Conservation (phyloP, 2,888 invertebrate species). For the Pheosia tremula region DNA sequence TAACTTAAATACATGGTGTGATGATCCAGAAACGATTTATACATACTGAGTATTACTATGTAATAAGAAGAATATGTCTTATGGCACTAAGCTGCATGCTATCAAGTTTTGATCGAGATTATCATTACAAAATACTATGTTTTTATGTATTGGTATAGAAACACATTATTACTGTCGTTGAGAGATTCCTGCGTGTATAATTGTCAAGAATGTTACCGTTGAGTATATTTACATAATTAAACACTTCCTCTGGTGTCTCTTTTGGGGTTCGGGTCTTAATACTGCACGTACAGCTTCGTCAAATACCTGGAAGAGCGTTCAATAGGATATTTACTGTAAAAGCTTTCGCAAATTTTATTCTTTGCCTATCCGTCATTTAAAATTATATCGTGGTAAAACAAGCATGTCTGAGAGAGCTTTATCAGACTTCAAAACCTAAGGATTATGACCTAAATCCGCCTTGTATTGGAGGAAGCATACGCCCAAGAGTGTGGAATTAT, state of each 20-base stretch:
- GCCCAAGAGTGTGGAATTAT: too few relatives aligned
- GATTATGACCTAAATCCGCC: too few relatives aligned
- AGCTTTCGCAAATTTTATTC: too few relatives aligned
- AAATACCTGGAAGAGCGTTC: constrained; percentile 89
- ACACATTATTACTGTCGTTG: constrained; percentile 79
- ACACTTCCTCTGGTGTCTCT: constrained; percentile 97
- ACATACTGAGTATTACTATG: constrained; percentile 25
- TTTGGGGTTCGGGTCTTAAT: constrained; percentile 97
- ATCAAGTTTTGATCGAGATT: constrained; percentile 27
- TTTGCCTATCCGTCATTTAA: too few relatives aligned
- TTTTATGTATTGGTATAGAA: constrained; percentile 65
- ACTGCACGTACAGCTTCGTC: constrained; percentile 99
- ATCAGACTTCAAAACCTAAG: too few relatives aligned
- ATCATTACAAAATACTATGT: constrained; percentile 14
- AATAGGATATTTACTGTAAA: too few relatives aligned
- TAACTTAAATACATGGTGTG: constrained; percentile 62
- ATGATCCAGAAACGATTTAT: constrained; percentile 48
- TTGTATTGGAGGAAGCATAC: too few relatives aligned
- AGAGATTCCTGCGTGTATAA: constrained; percentile 69
- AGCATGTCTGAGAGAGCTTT: too few relatives aligned
- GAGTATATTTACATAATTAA: constrained; percentile 87
- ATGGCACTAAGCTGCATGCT: constrained; percentile 39
- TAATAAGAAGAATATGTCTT: constrained; percentile 33
- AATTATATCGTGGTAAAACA: too few relatives aligned
- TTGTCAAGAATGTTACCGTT: constrained; percentile 56